Evolutionary conservation across 2,888 invertebrate species (phyloP), one percentile per base, ranked within the genome.

Genomic region (Neoascia interrupta): DNA sequence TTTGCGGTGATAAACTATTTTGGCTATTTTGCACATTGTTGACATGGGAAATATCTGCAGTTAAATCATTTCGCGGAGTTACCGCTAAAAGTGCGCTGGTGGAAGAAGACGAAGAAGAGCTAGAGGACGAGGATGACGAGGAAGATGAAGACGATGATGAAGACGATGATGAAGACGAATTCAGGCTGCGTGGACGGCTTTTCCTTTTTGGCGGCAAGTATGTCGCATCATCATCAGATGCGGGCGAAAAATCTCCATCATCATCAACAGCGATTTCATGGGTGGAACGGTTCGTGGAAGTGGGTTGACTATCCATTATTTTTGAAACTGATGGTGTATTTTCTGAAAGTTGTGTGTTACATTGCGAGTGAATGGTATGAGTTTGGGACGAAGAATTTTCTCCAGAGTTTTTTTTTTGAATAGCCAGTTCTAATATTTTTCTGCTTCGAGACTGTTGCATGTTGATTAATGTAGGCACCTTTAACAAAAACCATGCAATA

Each of bases 251-350:
- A 34, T 51, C 51, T 13, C 34, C 51, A 19, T 51, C 36, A 34
- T 51, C 34, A 51, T 51, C 51, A 34, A 19, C 26, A 56, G 26
- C 56, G 47, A 28, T 47, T 47, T 47, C 47, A 47, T 47, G 18
- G 18, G 28, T 31, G 31, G 16, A 28, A 47, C 28, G 28, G 28
- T 15, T 47, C 28, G 28, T 47, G 47, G 47, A 28, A 28, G 47
- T 47, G 47, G 47, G 19, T 47, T 31, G 47, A 47, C 28, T 47
- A 11, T 15, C 28, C 15, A 31, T 19, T 47, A 47, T 47, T 28
- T 47, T 47, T 10, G 28, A 47, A 47, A 16, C 28, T 47, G 28
- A 47, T 47, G 28, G 28, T 47, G 47, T 47, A 3, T 47, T 47
- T 28, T 47, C 47, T 19, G 11, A 28, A 47, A 47, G 47, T 47